A percentile compares a stretch with the other conserved stretches of the same genome.
These are phyloP conservation scores for Tupaia chinensis DNA, from an alignment of 2,113 vertebrate species.

Conservation along the genomic window DNA sequence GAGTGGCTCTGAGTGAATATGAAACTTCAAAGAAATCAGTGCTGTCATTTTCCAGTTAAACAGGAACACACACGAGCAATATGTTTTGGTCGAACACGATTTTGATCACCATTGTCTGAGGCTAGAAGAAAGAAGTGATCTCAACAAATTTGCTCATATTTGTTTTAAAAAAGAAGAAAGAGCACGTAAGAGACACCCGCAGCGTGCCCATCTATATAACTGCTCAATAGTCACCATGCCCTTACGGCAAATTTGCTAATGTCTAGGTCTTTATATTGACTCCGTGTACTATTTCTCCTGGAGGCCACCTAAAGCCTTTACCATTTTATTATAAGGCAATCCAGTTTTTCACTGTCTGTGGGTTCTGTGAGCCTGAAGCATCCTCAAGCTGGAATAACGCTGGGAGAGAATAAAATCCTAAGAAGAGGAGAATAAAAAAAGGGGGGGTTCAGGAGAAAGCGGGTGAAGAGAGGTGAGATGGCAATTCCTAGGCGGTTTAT, in stretches of 20 bases:
- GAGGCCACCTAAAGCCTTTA: conserved; percentile 30
- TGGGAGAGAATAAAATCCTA: not conserved
- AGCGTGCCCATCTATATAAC: conserved; percentile 3
- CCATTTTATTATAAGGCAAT: conserved; percentile 24
- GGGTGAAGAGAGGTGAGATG: not conserved
- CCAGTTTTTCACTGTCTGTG: conserved; percentile 50
- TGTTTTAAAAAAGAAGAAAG: not conserved
- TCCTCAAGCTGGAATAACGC: not conserved
- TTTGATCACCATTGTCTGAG: conserved; percentile 59
- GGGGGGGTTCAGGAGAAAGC: not conserved
- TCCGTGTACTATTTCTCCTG: conserved; percentile 23
- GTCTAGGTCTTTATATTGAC: conserved; percentile 51
- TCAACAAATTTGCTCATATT: conserved; percentile 31
- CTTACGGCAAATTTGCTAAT: conserved; percentile 29
- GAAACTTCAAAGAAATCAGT: conserved; percentile 69
- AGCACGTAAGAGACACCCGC: not conserved
- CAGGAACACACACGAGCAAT: conserved; percentile 45
- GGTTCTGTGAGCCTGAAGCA: not conserved
- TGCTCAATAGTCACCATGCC: not conserved
- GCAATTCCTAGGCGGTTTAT: not conserved
- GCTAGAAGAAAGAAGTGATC: conserved; percentile 38
- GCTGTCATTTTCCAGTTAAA: conserved; percentile 73
- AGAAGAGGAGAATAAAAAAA: not conserved
- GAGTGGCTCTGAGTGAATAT: conserved; percentile 30
- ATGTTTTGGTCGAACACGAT: conserved; percentile 45